Conservation (phyloP, 2,888 invertebrate genomes). For the Leptopilina myrica region DNA sequence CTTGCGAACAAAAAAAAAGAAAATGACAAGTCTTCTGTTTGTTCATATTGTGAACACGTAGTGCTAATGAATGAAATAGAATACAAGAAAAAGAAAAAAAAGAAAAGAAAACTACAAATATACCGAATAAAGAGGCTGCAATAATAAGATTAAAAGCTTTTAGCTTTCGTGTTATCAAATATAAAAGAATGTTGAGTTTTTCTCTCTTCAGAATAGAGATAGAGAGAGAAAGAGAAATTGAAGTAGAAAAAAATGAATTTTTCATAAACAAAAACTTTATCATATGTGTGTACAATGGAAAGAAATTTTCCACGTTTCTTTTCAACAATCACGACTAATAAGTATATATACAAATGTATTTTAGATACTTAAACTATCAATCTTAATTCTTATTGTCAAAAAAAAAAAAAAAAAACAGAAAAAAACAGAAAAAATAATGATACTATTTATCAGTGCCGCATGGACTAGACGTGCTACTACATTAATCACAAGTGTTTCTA, state of each 20-base stretch:
- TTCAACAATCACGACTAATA: not conserved
- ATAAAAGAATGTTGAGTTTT: not conserved
- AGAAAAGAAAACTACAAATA: not conserved
- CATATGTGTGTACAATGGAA: too few species aligned
- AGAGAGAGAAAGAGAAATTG: too few species aligned
- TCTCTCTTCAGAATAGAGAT: too few species aligned
- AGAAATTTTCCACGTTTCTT: not conserved
- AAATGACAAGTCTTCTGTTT: too few species aligned
- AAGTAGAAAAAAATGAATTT: not conserved
- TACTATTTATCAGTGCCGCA: constrained; percentile 32
- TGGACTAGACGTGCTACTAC: constrained; percentile 12
- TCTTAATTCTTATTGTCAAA: constrained; percentile 21
- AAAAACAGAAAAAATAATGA: not conserved
- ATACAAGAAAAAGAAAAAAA: not conserved
- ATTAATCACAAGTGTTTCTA: constrained; percentile 36
- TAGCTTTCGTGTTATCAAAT: not conserved
- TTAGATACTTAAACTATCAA: not conserved
- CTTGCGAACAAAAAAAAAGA: too few species aligned
- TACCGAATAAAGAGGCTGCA: not conserved
- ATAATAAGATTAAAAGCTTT: constrained; percentile 9
- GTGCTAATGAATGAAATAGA: too few species aligned
- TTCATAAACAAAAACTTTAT: too few species aligned
- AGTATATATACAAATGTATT: not conserved
- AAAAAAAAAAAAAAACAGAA: not conserved
- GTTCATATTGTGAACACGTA: too few species aligned